Percentiles rank a stretch among this genome's conserved stretches.
phyloP scores from a whole-genome alignment of 2,888 invertebrate species.

The Mesorhabditis spiculigera region DNA sequence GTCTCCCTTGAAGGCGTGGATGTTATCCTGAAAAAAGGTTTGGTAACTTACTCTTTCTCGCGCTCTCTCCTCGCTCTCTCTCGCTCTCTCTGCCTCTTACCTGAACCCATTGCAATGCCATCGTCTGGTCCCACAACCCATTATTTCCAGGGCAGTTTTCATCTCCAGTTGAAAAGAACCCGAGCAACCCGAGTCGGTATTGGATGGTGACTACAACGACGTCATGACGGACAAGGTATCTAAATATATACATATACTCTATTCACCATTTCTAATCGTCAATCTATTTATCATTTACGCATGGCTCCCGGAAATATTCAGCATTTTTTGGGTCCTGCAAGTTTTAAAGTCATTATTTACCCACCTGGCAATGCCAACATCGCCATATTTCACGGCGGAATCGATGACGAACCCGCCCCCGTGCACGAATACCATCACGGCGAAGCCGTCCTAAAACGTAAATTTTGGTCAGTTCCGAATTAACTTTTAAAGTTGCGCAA shows the following conservation, averaged over 20 bases:
- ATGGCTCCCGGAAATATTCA: not conserved
- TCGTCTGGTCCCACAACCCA: conserved; percentile 50
- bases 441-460: conserved; percentile 25
- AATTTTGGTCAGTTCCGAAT: not conserved
- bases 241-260: conserved; percentile 11
- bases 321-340: conserved; percentile 7
- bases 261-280: not conserved
- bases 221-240: conserved; percentile 41
- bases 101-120: conserved; percentile 45
- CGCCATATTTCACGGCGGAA: conserved; percentile 42
- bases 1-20: conserved; percentile 43
- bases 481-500: not conserved
- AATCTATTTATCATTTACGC: not conserved
- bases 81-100: conserved; percentile 5
- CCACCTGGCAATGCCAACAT: conserved; percentile 40
- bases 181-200: conserved; percentile 44
- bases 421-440: conserved; percentile 43
- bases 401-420: conserved; percentile 43
- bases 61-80: too few species aligned
- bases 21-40: conserved; percentile 28
- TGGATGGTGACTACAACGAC: conserved; percentile 46
- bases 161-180: conserved; percentile 51
- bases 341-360: conserved; percentile 16
- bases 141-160: conserved; percentile 47
- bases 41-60: not conserved